Conservation (phyloP, 2,113 vertebrate genomes). For the Lates calcarifer region DNA sequence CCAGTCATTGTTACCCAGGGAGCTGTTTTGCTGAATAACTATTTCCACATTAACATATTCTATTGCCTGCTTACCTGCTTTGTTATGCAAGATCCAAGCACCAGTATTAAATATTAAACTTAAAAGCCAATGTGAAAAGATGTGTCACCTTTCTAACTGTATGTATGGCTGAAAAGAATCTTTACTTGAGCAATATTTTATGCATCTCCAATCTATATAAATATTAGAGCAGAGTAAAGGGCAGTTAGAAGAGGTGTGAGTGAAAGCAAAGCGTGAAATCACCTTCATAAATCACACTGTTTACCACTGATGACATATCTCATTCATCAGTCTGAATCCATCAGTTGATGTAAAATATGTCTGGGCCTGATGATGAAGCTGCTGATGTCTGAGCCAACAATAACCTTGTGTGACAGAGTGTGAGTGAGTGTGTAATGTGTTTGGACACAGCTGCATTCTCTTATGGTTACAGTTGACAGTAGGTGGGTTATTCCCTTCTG, state of each 20-base stretch:
- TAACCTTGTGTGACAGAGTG: conserved; percentile 60
- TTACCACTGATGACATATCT: conserved; percentile 67
- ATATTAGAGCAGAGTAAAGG: conserved; percentile 48
- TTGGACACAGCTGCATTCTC: conserved; percentile 35
- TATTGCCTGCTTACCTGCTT: conserved; percentile 67
- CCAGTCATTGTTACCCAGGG: conserved; percentile 54
- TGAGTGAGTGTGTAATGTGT: conserved; percentile 50
- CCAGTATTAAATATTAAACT: conserved; percentile 79
- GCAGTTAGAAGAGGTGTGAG: conserved; percentile 40
- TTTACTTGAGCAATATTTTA: conserved; percentile 38
- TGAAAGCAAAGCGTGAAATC: conserved; percentile 48
- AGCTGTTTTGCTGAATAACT: conserved; percentile 74
- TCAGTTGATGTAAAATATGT: conserved; percentile 64
- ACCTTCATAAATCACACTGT: conserved; percentile 71
- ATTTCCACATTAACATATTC: conserved; percentile 78
- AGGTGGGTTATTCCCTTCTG: conserved; percentile 4
- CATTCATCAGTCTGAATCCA: conserved; percentile 68
- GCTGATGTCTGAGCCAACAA: conserved; percentile 66
- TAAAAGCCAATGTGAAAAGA: conserved; percentile 53
- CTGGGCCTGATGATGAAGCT: conserved; percentile 67
- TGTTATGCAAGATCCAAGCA: conserved; percentile 66
- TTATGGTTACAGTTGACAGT: conserved; percentile 8
- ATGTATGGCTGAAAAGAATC: conserved; percentile 11
- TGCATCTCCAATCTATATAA: conserved; percentile 50
- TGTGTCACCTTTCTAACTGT: conserved; percentile 55